Base-by-base conservation (phyloP, 2,888 invertebrate genomes). In the Nomada lathburiana region DNA sequence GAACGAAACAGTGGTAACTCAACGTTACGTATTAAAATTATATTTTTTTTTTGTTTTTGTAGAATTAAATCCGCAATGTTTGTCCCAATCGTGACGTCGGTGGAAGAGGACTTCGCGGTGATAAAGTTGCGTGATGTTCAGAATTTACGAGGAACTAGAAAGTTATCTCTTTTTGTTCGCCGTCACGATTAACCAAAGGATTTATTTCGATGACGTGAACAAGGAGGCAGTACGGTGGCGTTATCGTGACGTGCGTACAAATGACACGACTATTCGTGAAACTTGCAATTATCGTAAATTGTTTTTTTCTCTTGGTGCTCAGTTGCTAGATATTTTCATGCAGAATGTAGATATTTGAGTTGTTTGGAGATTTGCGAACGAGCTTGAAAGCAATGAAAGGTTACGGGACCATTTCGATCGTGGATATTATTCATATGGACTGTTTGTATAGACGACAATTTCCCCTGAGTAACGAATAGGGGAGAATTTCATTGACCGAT, bases 201-300 rank as follows among this genome's bases (percentile, higher is more conserved):
- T 81, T 85, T 83, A 79, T 76, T 65, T 70, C 63, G 50, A 62
- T 86, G 79, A 81, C 72, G 81, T 47, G 47, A 57, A 44, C 26
- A 50, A 0, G 7, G 44, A 9, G 13, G 5, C 11, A 7, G 23
- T 55, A 47, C 1, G 16, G 0, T 36, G 20, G 20, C 3, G 44
- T 11, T n/a, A 74, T 57, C 5, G 11, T 13, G 10, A 42, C 36
- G 20, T 10, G 50, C 20, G 10, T 52, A 23, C 50, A 20, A 2
- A 1, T 13, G 26, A n/a, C 16, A 16, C 9, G 36, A 36, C 7
- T 23, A n/a, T 20, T 29, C 2, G 42, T 13, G 13, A 23, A 62
- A 52, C 16, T 47, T 47, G 10, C 16, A 47, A 47, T 47, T 16
- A 47, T 36, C 47, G 47, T 11, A 16, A 11, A 47, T 47, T 47